These are phyloP conservation scores for Neodon shergylaensis DNA, from an alignment of 2,113 vertebrate species.

Conservation along the genomic window DNA sequence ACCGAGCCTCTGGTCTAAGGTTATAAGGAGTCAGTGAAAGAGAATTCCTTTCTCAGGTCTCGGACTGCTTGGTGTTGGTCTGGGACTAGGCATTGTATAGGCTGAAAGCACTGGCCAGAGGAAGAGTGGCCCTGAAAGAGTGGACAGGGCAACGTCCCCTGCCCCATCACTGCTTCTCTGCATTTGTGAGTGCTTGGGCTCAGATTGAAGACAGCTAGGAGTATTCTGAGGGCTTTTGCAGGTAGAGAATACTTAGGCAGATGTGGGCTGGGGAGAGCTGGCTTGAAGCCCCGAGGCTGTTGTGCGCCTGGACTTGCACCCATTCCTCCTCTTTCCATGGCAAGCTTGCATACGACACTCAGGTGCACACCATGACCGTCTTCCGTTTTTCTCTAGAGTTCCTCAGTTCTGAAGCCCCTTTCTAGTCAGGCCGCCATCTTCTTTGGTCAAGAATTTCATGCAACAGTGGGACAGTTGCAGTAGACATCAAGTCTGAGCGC, in stretches of 20 bases:
- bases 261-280: not conserved
- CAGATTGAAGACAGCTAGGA: not conserved
- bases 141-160: not conserved
- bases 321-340: not conserved
- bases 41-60: not conserved
- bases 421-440: not conserved
- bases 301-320: not conserved
- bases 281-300: not conserved
- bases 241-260: not conserved
- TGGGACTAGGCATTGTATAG: not conserved
- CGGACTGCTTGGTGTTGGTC: not conserved
- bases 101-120: not conserved
- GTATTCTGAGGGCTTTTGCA: not conserved
- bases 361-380: not conserved
- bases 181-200: conserved; percentile 36
- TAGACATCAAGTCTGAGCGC: not conserved
- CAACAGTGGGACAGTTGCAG: not conserved
- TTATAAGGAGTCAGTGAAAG: not conserved
- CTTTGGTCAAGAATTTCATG: not conserved
- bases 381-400: not conserved
- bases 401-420: not conserved
- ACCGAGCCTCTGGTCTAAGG: not conserved
- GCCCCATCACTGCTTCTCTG: not conserved
- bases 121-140: not conserved
- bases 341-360: not conserved